Evolutionary conservation across 2,888 invertebrate species (phyloP).

Genomic region (Drosophila mercatorum): DNA sequence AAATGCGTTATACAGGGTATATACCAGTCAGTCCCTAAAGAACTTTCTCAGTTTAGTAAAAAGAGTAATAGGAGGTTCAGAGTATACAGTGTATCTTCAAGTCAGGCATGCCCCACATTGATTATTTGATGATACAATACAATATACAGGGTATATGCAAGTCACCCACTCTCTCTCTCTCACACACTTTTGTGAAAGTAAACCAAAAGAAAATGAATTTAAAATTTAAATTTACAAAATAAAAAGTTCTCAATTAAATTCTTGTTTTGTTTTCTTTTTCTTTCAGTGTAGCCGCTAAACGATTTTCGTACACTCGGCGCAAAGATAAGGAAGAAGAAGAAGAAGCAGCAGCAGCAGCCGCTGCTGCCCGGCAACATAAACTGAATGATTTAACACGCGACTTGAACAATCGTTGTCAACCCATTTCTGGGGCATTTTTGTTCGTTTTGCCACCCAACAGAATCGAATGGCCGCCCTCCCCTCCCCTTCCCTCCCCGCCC

Average conservation of each 20-base stretch:
- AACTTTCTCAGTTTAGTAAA: no score
- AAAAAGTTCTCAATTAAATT: background rate
- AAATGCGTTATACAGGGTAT: no score
- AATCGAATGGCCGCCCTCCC: background rate
- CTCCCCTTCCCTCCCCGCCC: background rate
- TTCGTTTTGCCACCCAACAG: background rate
- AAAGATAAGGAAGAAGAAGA: background rate
- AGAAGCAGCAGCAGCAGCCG: background rate
- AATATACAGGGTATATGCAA: background rate
- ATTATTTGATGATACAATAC: background rate
- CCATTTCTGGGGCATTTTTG: constrained; percentile 25
- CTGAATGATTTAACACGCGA: constrained; percentile 29
- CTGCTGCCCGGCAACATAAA: constrained; percentile 23
- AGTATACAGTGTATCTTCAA: background rate
- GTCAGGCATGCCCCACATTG: background rate
- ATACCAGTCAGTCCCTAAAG: no score
- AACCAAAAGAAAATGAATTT: background rate
- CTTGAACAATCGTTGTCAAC: constrained; percentile 21
- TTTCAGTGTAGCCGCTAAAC: background rate
- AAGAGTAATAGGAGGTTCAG: no score
- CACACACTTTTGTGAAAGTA: background rate
- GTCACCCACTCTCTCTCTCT: background rate
- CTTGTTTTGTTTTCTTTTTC: background rate
- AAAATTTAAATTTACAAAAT: background rate
- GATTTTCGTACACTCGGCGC: background rate